Conservation (phyloP, 2,888 invertebrate genomes). For the Drosophila paracracens region DNA sequence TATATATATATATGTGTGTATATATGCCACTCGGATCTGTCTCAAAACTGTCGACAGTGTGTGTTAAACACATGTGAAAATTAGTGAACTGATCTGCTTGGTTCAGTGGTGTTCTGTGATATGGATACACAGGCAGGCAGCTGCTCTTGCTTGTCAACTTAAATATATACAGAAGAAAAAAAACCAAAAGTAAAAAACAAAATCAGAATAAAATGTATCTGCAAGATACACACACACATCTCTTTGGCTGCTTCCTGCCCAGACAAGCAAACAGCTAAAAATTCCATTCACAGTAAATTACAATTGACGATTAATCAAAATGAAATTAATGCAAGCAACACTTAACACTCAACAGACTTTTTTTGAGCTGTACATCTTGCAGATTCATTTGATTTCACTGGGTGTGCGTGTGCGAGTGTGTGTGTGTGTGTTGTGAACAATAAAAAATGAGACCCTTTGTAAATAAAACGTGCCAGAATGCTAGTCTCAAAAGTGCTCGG, state of each 20-base stretch:
- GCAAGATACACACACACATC: slow-evolving; percentile 46
- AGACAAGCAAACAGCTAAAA: slow-evolving; percentile 11
- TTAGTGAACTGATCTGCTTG: slow-evolving; percentile 35
- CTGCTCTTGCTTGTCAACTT: slow-evolving; percentile 45
- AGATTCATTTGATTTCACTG: slow-evolving; percentile 9
- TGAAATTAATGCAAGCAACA: slow-evolving; percentile 6
- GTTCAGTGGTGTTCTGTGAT: slow-evolving; percentile 32
- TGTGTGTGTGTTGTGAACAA: not conserved
- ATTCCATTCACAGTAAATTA: slow-evolving; percentile 47
- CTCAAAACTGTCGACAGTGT: slow-evolving; percentile 56
- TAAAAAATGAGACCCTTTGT: slow-evolving; percentile 9
- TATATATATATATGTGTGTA: not conserved
- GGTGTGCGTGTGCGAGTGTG: not conserved
- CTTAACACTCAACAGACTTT: not conserved
- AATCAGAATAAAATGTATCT: slow-evolving; percentile 62
- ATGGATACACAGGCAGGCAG: slow-evolving; percentile 36
- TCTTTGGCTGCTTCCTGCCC: slow-evolving; percentile 34
- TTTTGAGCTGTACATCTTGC: slow-evolving; percentile 3
- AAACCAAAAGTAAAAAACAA: slow-evolving; percentile 30
- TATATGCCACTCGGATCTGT: slow-evolving; percentile 8
- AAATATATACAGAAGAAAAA: slow-evolving; percentile 1
- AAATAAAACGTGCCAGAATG: not conserved
- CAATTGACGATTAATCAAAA: slow-evolving; percentile 26
- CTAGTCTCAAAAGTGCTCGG: not conserved
- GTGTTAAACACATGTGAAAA: slow-evolving; percentile 71